Base-by-base conservation (phyloP, 2,888 invertebrate genomes). In the Podotricha telesiphe region DNA sequence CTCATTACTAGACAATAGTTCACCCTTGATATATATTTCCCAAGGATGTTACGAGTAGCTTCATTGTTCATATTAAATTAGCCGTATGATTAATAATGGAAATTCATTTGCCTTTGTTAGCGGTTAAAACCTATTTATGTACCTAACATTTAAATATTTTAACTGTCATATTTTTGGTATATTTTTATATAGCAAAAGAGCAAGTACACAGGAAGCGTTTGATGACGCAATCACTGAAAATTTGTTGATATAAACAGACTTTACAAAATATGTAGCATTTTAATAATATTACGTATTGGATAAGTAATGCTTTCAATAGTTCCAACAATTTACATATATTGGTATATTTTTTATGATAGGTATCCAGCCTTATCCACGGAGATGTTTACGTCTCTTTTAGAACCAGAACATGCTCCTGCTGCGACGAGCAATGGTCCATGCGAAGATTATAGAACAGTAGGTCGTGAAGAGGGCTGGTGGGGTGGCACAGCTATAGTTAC, bases 401-500 rank as follows among this genome's bases (percentile, higher is more conserved):
- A 94, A 71, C 89, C 94, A 56, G 94, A 96, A 87, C 91, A 94
- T 17, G 96, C 96, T 2, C 95, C 96, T 0, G 95, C 96, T 8
- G 95, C 78, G 91, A 96, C 67, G 7, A 85, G 86, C 0, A 84
- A 81, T 68, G 88, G 94, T 89, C 76, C 94, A 0, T 78, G 96
- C 93, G 75, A 94, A 87, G 73, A 94, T 92, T 84, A 89, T 89
- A 73, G 88, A 73, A 70, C 81, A 11, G 80, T 86, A 67, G 87
- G 93, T 69, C 86, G 94, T 93, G 95, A 94, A 89, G 72, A 96
- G 93, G 78, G 95, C 93, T 77, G 97, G 97, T 79, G 98, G 97
- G 97, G 97, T 2, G 98, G 97, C 1, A 97, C 97, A 0, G 98
- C 97, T 0, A 95, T 97, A 42, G 96, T 98, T 0, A 96, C 97